Evolutionary conservation across 2,797 vertebrate genomes (phyloP).

Genomic region (Orientallactaga sibirica): DNA sequence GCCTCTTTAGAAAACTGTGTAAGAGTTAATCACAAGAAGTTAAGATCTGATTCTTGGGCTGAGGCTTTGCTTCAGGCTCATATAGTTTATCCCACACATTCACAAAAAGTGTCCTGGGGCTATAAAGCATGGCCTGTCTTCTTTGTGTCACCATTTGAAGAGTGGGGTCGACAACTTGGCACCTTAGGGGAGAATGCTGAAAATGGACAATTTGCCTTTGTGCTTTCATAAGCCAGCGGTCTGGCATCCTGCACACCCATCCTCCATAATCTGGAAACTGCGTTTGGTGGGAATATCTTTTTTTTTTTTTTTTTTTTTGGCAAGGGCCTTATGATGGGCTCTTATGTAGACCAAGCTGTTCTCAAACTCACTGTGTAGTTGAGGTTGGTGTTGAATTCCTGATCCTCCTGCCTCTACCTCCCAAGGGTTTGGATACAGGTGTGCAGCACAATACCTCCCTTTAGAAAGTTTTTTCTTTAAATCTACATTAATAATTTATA

Average conservation of each 20-base stretch:
- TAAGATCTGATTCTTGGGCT: background rate
- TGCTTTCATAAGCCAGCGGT: background rate
- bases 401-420: too few relatives aligned
- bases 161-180: background rate
- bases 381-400: too few relatives aligned
- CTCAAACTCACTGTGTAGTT: too few relatives aligned
- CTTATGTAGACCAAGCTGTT: too few relatives aligned
- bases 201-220: background rate
- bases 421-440: background rate
- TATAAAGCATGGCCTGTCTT: background rate
- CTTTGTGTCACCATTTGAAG: background rate
- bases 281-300: background rate
- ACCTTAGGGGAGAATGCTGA: background rate
- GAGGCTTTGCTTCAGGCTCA: background rate
- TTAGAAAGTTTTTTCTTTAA: background rate
- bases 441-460: background rate
- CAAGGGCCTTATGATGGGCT: too few relatives aligned
- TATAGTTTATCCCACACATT: rapidly evolving
- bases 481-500: background rate
- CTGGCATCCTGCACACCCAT: too few relatives aligned
- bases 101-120: background rate
- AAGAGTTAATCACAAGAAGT: background rate
- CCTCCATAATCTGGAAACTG: too few relatives aligned
- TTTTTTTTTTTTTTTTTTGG: background rate
- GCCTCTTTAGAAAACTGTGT: background rate